Evolutionary conservation across 2,888 invertebrate species (phyloP).

Genomic region (Hylaea fasciaria): DNA sequence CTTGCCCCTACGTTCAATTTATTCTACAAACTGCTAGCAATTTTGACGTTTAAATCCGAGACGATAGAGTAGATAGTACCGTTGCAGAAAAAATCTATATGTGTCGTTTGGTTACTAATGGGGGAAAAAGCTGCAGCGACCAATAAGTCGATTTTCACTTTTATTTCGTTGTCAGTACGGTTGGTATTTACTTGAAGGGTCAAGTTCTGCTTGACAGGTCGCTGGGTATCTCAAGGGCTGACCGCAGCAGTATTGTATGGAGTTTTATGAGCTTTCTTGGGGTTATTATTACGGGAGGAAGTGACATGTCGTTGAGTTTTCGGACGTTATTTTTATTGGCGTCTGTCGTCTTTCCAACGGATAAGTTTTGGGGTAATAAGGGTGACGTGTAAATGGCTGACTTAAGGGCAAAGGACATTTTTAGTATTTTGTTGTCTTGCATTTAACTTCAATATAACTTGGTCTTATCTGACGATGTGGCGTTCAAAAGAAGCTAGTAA

Average conservation of each 20-base stretch:
- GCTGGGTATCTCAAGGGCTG: conserved; percentile 49
- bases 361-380: conserved; percentile 35
- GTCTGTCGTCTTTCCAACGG: conserved; percentile 48
- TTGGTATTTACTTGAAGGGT: conserved; percentile 24
- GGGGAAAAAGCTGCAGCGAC: conserved; percentile 12
- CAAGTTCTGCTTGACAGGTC: conserved; percentile 52
- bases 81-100: conserved; percentile 1
- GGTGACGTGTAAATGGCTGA: neutral
- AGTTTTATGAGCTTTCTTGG: conserved; percentile 66
- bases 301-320: conserved; percentile 73
- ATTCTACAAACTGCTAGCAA: conserved; percentile 9
- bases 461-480: too few relatives aligned
- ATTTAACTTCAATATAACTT: too few relatives aligned
- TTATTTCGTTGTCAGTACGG: conserved; percentile 9
- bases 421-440: too few relatives aligned
- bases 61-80: conserved; percentile 4
- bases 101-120: conserved; percentile 15
- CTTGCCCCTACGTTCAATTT: conserved; percentile 53
- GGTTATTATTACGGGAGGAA: conserved; percentile 57
- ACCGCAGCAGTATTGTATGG: conserved; percentile 57
- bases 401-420: neutral
- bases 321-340: conserved; percentile 69
- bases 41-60: conserved; percentile 5
- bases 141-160: conserved; percentile 16
- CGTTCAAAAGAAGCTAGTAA: neutral